Percentiles rank a stretch among this genome's conserved stretches.
Evolutionary conservation across 2,797 vertebrate genomes (phyloP).

Genomic region (Podarcis siculus): DNA sequence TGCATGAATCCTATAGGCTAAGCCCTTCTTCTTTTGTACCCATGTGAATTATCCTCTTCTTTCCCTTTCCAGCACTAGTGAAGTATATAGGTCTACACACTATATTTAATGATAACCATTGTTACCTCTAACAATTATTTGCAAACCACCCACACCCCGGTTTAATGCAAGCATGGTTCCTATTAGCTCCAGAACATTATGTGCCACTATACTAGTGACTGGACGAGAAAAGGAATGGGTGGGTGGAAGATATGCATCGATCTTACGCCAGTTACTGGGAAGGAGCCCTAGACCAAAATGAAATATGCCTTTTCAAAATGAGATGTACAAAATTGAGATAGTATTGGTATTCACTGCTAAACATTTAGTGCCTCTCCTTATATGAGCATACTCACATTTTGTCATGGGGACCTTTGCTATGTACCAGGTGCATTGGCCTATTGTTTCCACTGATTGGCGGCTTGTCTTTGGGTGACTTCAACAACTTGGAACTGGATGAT

Average conservation of each 20-base stretch:
- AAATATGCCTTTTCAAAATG: constrained; percentile 6
- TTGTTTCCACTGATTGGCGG: constrained; percentile 88
- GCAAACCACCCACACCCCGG: neutral
- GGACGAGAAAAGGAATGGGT: neutral
- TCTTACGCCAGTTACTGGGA: neutral
- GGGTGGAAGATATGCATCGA: neutral
- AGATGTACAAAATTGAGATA: neutral
- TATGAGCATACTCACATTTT: constrained; percentile 86
- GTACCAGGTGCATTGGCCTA: constrained; percentile 84
- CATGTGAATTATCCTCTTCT: neutral
- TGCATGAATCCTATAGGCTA: neutral
- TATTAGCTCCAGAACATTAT: neutral
- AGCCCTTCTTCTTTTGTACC: neutral
- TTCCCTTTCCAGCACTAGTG: neutral
- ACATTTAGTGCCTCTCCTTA: neutral
- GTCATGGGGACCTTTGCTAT: constrained; percentile 87
- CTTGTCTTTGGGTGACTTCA: constrained; percentile 99
- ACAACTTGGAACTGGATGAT: constrained; percentile 89
- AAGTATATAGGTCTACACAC: neutral
- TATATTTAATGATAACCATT: neutral
- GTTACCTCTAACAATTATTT: neutral
- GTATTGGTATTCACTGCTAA: neutral
- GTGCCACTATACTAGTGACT: neutral
- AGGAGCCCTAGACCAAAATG: constrained; percentile 17
- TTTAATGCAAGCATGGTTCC: neutral